These are phyloP conservation scores for Cryptomyrus ogoouensis DNA, from an alignment of 2,113 vertebrate genomes.

Conservation along the genomic window DNA sequence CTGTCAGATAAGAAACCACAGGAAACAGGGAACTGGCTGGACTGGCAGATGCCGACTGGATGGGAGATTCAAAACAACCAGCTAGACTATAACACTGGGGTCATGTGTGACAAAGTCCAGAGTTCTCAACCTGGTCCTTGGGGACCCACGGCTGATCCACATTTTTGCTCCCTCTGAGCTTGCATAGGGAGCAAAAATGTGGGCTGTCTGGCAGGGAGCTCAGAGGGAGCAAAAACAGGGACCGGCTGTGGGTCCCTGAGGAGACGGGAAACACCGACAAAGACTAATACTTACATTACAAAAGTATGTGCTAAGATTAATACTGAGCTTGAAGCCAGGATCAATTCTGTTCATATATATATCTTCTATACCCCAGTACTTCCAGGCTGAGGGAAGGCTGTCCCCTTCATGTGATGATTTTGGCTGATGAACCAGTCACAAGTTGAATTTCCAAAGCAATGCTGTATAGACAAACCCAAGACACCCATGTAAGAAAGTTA, in stretches of 20 bases:
- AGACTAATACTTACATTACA: too few relatives aligned
- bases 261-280: too few relatives aligned
- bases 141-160: not conserved
- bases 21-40: not conserved
- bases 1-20: not conserved
- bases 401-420: not conserved
- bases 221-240: too few relatives aligned
- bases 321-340: not conserved
- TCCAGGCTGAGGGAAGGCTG: not conserved
- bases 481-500: not conserved
- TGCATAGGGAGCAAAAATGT: too few relatives aligned
- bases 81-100: not conserved
- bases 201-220: too few relatives aligned
- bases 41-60: not conserved
- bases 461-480: not conserved
- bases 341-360: not conserved
- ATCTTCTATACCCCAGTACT: not conserved
- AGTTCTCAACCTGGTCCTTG: not conserved
- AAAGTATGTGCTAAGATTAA: not conserved
- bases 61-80: not conserved
- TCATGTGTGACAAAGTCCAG: not conserved
- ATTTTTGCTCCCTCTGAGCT: not conserved
- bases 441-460: not conserved
- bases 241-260: too few relatives aligned
- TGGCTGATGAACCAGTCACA: not conserved